Conservation (phyloP, 2,113 vertebrate species). For the Cochlearius cochlearius region DNA sequence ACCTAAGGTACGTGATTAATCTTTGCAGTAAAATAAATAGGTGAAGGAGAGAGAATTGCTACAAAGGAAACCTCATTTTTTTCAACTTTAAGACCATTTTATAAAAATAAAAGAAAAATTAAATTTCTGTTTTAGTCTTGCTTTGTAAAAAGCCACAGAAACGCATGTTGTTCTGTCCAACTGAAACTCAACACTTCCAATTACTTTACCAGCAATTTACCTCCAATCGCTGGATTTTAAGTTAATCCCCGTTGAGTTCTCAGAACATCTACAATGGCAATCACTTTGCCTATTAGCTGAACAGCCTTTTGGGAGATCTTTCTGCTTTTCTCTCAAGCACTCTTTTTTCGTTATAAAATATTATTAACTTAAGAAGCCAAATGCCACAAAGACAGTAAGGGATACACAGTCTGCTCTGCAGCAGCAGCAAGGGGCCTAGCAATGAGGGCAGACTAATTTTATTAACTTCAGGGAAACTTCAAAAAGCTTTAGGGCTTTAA, state of each 20-base stretch:
- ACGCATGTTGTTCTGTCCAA: neutral
- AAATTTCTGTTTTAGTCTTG: neutral
- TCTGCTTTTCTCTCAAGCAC: neutral
- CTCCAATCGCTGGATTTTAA: neutral
- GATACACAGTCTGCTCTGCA: constrained; percentile 38
- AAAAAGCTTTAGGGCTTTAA: constrained; percentile 77
- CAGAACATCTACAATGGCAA: constrained; percentile 38
- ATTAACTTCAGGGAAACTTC: constrained; percentile 80
- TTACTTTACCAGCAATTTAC: constrained; percentile 46
- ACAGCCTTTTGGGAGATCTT: constrained; percentile 36
- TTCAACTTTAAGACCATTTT: neutral
- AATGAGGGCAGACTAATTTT: constrained; percentile 74
- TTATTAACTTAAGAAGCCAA: constrained; percentile 62
- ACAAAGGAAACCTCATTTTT: neutral
- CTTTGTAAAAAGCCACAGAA: neutral
- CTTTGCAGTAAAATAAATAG: neutral
- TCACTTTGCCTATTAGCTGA: constrained; percentile 38
- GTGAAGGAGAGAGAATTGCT: neutral
- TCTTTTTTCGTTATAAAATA: constrained; percentile 55
- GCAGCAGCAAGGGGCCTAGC: constrained; percentile 65
- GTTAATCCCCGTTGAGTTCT: constrained; percentile 39
- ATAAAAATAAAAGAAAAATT: neutral
- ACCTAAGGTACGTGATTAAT: neutral
- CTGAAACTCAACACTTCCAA: constrained; percentile 37
- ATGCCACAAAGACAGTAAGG: constrained; percentile 47